Evolutionary conservation across 2,113 vertebrate genomes (phyloP), one percentile per base, ranked within the genome.

Genomic region (Melanerpes formicivorus): DNA sequence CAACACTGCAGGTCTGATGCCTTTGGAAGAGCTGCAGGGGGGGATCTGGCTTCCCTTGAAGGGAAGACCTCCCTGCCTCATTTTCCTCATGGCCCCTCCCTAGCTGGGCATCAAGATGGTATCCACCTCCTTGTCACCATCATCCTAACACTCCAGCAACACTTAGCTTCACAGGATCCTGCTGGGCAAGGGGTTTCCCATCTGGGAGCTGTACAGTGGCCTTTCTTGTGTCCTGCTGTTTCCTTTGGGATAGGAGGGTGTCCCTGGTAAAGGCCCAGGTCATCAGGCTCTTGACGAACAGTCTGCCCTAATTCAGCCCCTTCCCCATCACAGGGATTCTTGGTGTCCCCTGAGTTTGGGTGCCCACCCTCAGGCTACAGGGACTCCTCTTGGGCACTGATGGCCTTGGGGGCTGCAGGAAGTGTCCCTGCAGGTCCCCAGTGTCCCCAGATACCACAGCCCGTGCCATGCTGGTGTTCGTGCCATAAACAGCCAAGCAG

Each of bases 311-410:
- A 0, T 0, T 1, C 10, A 80, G 18, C 25, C 54, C 50, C 18
- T 86, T 67, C 13, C 42, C 14, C 10, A 7, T 14, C 19, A 11
- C 2, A 18, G 8, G 10, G 30, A 70, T 16, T 5, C 22, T 30
- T 30, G 10, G 7, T 64, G 44, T 69, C 32, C 44, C 67, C 29
- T 44, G n/a, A 40, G 30, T 78, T 69, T 69, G 13, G 10, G 40
- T 67, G 42, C 18, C 13, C 4, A 25, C 7, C 16, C 14, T 42
- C 18, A 14, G 19, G 10, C 11, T 50, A 5, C 12, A 5, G n/a
- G 58, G 2, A 2, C 18, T 87, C 10, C 25, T 23, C 26, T 15
- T 59, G 40, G 63, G 21, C 0, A 0, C n/a, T 54, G 27, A 34
- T n/a, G 22, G 19, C 23, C 30, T 15, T 8, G 34, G 10, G 48